Base-by-base conservation (phyloP, 2,888 invertebrate genomes). In the Mesoligia furuncula region DNA sequence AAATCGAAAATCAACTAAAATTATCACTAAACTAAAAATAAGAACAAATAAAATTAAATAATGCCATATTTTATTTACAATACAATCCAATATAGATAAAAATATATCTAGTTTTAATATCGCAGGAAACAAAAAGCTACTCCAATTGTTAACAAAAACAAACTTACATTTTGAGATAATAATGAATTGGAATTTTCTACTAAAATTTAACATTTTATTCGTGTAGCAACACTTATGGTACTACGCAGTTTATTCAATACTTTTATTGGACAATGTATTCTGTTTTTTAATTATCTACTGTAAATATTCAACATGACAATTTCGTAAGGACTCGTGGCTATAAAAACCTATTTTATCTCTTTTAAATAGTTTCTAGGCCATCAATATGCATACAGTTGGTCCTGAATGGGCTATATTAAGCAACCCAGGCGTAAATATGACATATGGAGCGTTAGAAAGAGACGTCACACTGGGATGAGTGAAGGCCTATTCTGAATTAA, bases 11-110 rank as follows among this genome's bases (percentile, higher is more conserved):
- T 59, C 54, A 72, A 70, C 70, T 39, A 67, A 64, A 39, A 31
- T 64, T 61, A 75, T 61, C 15, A 68, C 64, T 74, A 27, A 83
- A 48, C 64, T 80, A 77, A 74, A 82, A 84, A 88, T 87, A 83
- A 87, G 70, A 86, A 80, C 77, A 79, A 87, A 80, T 79, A 67
- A 71, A 73, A 79, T 88, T 87, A 87, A 85, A 87, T 88, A 87
- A 80, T 83, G 81, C 80, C 75, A 84, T 87, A 88, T 88, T 88
- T 88, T 88, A 88, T 88, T 88, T 87, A 87, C 87, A 87, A 83
- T 87, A 88, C 77, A 87, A 81, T 85, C 81, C 77, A 83, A 85
- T 86, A 87, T 54, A 86, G 79, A 85, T 86, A 82, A 83, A 84
- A 80, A 83, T 88, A 88, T 71, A 73, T 78, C 81, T 84, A 85